Evolutionary conservation across 1,140 invertebrate species (phyloP), one percentile per base, ranked within the genome.

Genomic region (Trigoniulus corallinus): DNA sequence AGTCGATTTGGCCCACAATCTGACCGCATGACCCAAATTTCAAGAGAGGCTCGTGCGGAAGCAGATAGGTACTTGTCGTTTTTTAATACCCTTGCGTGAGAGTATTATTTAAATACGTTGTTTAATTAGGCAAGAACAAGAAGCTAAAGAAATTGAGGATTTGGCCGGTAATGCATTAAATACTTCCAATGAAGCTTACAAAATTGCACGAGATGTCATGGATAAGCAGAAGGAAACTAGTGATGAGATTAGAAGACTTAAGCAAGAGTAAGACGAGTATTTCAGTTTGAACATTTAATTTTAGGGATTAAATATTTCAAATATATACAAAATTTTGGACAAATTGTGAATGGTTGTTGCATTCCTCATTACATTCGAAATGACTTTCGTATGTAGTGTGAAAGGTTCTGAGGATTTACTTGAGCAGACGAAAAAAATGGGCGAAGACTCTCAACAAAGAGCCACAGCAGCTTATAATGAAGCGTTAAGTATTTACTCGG

Each of bases 1-100:
- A 75, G 79, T 41, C 78, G 87, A 65, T 87, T 88, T 64, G 91
- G 89, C 3, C 81, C 88, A 56, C 85, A 93, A 61, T 93, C 86
- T 18, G 74, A 83, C 22, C 79, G 86, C 57, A 94, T 96, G 84
- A 88, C 88, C 1, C 73, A 79, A 15, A 85, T 94, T 42, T 88
- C 92, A 0, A 76, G 85, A 51, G 80, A 91, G 62, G 87, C 92
- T 2, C 73, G 89, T 21, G 64, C 75, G 13, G 59, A 84, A 1
- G 85, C 87, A 1, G 82, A 91, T 56, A 71, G 77, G 67, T 75
- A 81, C 52, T 78, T n/a, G n/a, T n/a, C n/a, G n/a, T n/a, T 62
- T 22, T 23, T 37, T 12, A 22, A 3, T 20, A 2, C 37, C 29
- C 25, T 20, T 12, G 26, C 25, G 7, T 18, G 20, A 44, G 13